Base-by-base conservation (phyloP, 2,797 vertebrate species). In the Clarias fuscus region DNA sequence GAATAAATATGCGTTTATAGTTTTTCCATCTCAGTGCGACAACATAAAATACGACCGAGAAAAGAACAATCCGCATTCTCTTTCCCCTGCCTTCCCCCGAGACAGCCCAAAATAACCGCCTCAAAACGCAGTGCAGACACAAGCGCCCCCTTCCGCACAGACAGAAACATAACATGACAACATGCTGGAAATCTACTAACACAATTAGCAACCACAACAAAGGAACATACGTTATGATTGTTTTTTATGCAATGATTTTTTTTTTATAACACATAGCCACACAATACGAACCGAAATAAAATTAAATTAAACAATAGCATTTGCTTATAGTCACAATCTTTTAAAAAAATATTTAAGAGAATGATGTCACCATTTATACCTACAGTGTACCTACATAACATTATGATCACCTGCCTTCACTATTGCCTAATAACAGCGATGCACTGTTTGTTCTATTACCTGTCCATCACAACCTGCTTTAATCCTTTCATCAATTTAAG, bases 71-170 rank as follows among this genome's bases (percentile, higher is more conserved):
- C 81, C 61, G 82, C 82, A 71, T 53, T 62, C 86, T 43, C 7
- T 62, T 82, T 30, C n/a, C 14, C 7, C 73, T 61, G 62, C 27
- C 71, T 83, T 40, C 73, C 76, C 62, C 40, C 80, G 80, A 86
- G 81, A 83, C 81, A 78, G 27, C 53, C 70, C 65, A 64, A 87
- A 87, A 79, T 84, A 85, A 27, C 61, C 48, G 14, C 43, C 48
- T 30, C 27, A 56, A 53, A 84, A 84, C 56, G 73, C 61, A 56
- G 43, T 22, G 80, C 77, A 15, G 65, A 43, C 65, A 43, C 14
- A 15, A 65, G 86, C 82, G 82, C 86, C 86, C 58, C 67, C 86
- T 80, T 1, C 22, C 22, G 86, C 56, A 62, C 8, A 11, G 17
- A 72, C 5, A 37, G 0, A 27, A 3, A 4, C 43, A 53, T 78